Evolutionary conservation across 2,113 vertebrate genomes (phyloP), one percentile per base, ranked within the genome.

Genomic region (Ceratotherium simum): DNA sequence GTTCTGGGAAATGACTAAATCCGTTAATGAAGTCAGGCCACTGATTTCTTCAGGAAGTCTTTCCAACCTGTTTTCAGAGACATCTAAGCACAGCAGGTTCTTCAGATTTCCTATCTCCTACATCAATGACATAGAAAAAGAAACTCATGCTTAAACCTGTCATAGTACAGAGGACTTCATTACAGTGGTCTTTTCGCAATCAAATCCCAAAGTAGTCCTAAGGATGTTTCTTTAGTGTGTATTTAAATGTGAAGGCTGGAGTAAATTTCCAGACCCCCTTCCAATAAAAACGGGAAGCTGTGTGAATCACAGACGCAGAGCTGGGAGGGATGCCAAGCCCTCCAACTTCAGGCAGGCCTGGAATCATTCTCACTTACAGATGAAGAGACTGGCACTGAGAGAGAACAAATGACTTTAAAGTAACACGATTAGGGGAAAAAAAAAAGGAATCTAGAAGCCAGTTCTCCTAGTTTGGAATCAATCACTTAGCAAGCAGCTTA

Each of bases 31-130:
- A 96, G 98, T 95, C 98, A 99, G 98, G 96, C 99, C 99, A 65
- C 99, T 99, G 91, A 99, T 98, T 98, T 99, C 99, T 97, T 99
- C 99, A 60, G 99, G 99, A 97, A 99, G 99, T 96, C 98, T 99
- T 98, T 99, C 99, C 98, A 99, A 98, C 98, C 99, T 99, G 98
- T 99, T 99, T 99, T 99, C 99, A 10, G 99, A 99, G 89, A 99
- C 99, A 98, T 99, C 99, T 98, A 99, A 98, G 98, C 99, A 99
- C 85, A 99, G 98, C 97, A 99, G 98, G 98, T 98, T 99, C 98
- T 99, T 99, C 99, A 99, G 99, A 93, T 98, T 99, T 98, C 99
- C 99, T 96, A 99, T 99, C 98, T 99, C 99, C 99, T 99, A 85
- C 0, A 14, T 94, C 79, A 92, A 88, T 3, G 87, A 85, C 80